Conservation (phyloP, 2,113 vertebrate species). For the Eptatretus burgeri region DNA sequence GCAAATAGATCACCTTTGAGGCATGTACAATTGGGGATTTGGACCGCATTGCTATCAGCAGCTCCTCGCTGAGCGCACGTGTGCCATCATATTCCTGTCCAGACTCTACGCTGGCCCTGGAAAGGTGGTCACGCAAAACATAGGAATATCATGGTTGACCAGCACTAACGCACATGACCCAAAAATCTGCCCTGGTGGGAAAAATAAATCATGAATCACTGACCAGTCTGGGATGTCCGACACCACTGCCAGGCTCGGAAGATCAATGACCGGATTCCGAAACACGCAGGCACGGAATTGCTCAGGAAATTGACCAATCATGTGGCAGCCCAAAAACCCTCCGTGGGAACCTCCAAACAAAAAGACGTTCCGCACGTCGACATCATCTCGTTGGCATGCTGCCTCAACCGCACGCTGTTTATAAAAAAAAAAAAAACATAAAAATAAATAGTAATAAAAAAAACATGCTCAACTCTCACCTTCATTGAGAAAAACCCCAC, state of each 20-base stretch:
- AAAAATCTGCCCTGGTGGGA: neutral
- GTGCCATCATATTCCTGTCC: too few relatives aligned
- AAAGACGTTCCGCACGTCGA: constrained; percentile 19
- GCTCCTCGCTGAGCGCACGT: neutral
- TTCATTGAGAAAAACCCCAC: too few relatives aligned
- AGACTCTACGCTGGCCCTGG: too few relatives aligned
- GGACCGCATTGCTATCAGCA: neutral
- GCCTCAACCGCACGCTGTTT: too few relatives aligned
- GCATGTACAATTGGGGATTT: neutral
- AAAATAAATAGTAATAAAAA: too few relatives aligned
- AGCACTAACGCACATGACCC: neutral
- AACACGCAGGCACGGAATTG: constrained; percentile 46
- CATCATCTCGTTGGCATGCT: too few relatives aligned
- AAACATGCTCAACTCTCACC: too few relatives aligned
- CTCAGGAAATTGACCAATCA: constrained; percentile 59
- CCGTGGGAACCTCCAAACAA: constrained; percentile 61
- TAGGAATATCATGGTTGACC: neutral
- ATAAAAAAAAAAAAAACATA: too few relatives aligned
- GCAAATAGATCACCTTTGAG: too few relatives aligned
- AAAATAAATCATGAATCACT: constrained; percentile 11
- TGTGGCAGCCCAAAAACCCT: constrained; percentile 68
- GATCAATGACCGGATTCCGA: constrained; percentile 57
- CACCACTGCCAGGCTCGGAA: constrained; percentile 44
- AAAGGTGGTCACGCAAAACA: too few relatives aligned
- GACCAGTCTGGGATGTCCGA: constrained; percentile 94